Percentiles rank a stretch among this genome's conserved stretches.
Conservation (phyloP, 2,113 vertebrate genomes). For the Physeter macrocephalus region DNA sequence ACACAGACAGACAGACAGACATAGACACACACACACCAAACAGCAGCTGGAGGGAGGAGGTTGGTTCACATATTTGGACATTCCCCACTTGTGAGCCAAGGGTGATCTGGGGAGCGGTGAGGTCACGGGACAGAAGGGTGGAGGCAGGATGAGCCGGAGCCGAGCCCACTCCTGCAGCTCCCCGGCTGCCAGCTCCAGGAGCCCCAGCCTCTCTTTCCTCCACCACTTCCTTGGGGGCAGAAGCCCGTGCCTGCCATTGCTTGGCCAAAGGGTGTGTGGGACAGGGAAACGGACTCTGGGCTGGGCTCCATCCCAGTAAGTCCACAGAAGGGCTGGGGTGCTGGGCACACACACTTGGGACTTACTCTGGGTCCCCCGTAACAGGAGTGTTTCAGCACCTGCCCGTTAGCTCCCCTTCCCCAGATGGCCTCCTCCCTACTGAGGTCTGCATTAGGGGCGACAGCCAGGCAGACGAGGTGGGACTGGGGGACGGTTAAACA, state of each 20-base stretch:
- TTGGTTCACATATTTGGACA: conserved; percentile 39
- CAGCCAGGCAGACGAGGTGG: background rate
- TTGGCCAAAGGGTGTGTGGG: background rate
- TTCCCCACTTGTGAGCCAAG: background rate
- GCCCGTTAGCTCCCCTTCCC: too few species aligned
- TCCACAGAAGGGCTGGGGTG: too few species aligned
- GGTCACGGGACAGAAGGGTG: background rate
- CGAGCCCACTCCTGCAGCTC: background rate
- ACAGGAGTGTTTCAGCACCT: background rate
- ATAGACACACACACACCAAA: rapidly evolving
- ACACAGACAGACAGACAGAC: rapidly evolving
- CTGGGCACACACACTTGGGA: background rate
- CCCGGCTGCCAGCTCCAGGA: background rate
- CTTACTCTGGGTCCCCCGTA: background rate
- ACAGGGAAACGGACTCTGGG: background rate
- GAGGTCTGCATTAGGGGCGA: background rate
- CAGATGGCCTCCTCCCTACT: background rate
- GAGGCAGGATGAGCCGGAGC: background rate
- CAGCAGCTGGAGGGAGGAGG: background rate
- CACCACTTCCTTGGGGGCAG: background rate
- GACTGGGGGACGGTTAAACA: background rate
- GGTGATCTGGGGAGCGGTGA: background rate
- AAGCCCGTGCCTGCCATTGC: background rate
- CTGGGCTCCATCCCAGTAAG: background rate
- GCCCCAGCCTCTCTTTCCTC: background rate